phyloP scores from a whole-genome alignment of 2,797 vertebrate genomes.

The Borostomias antarcticus region DNA sequence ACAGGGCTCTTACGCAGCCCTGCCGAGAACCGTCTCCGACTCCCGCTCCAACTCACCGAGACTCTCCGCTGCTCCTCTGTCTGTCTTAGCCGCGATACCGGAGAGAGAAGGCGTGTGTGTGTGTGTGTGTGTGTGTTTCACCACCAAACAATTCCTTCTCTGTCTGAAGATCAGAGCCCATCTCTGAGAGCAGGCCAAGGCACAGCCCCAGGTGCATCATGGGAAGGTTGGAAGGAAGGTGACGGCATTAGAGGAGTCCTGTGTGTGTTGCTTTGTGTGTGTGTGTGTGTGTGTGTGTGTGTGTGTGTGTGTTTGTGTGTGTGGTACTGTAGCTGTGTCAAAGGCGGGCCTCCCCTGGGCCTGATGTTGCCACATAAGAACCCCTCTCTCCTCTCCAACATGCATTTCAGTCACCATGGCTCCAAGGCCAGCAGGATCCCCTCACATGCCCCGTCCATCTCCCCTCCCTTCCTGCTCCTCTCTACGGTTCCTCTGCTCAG shows the following conservation, averaged over 20 bases:
- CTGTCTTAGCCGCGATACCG: not conserved
- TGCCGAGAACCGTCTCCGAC: not conserved
- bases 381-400: not conserved
- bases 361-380: not conserved
- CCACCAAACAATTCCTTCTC: constrained; percentile 19
- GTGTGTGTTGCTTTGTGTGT: not conserved
- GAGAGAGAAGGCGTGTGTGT: not conserved
- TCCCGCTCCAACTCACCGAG: not conserved
- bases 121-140: constrained; percentile 7
- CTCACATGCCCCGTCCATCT: not conserved
- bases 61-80: not conserved
- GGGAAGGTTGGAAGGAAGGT: constrained; percentile 11
- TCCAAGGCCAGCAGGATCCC: not conserved
- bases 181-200: constrained; percentile 34
- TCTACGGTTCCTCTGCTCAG: not conserved
- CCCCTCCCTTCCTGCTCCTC: not conserved
- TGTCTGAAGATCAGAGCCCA: constrained; percentile 29
- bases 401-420: not conserved
- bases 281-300: not conserved
- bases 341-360: constrained; percentile 6
- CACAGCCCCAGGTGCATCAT: constrained; percentile 25
- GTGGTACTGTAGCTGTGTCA: constrained; percentile 4
- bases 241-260: too few relatives aligned
- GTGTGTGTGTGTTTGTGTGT: constrained; percentile 14
- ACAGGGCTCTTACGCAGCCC: constrained; percentile 34